Evolutionary conservation across 2,113 vertebrate genomes (phyloP).

Genomic region (Elgaria multicarinata): DNA sequence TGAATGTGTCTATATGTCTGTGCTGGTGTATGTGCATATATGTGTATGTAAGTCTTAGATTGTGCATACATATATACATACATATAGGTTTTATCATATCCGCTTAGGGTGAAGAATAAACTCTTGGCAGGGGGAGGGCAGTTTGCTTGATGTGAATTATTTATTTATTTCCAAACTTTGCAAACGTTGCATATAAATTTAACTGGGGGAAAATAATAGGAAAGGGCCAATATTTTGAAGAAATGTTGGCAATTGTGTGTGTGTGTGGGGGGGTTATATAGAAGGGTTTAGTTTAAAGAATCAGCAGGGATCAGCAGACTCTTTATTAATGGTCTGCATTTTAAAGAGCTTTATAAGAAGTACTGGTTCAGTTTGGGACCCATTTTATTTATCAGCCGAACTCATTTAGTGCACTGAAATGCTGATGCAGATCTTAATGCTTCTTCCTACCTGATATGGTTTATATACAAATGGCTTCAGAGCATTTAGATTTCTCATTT

Average conservation of each 20-base stretch:
- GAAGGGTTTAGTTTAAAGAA: background rate
- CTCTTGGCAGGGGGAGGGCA: background rate
- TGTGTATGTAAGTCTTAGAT: no score
- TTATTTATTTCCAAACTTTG: background rate
- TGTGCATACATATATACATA: background rate
- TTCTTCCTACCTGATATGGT: background rate
- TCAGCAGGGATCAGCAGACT: background rate
- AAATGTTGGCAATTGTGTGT: constrained; percentile 16
- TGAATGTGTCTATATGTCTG: background rate
- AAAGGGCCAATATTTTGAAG: background rate
- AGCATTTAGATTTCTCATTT: background rate
- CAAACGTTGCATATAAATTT: background rate
- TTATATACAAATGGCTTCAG: background rate
- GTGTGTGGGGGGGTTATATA: no score
- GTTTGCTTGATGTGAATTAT: background rate
- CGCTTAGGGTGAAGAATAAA: background rate
- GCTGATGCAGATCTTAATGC: background rate
- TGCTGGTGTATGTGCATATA: no score
- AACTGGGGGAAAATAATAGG: background rate
- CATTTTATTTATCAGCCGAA: constrained; percentile 9
- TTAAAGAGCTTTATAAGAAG: background rate
- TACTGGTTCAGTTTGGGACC: background rate
- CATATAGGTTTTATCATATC: background rate
- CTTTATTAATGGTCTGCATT: background rate
- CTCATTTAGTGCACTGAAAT: background rate